A percentile compares a stretch with the other conserved stretches of the same genome.
Conservation (phyloP, 1,140 invertebrate genomes). For the Hypsibius dujardini region DNA sequence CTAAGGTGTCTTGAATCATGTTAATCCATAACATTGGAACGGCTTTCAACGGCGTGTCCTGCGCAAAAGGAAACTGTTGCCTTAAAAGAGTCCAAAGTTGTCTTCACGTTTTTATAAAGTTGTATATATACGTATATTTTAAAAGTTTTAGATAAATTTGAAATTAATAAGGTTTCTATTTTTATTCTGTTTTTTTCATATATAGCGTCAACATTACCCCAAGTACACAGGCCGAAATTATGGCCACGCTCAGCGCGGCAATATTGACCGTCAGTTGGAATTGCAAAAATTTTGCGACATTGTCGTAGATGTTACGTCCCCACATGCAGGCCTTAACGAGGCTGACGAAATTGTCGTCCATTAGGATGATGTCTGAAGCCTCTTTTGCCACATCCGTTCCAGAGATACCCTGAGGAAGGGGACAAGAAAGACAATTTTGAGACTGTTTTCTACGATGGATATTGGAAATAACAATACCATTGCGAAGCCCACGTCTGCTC, state of each 20-base stretch:
- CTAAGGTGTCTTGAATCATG: slow-evolving; percentile 97
- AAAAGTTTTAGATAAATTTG: too few species aligned
- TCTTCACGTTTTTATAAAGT: too few species aligned
- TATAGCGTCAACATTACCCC: not conserved
- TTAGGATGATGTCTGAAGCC: slow-evolving; percentile 30
- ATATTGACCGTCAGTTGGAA: slow-evolving; percentile 27
- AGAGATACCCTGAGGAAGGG: slow-evolving; percentile 25
- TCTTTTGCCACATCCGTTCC: slow-evolving; percentile 31
- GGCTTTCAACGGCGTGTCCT: slow-evolving; percentile 97
- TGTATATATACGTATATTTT: too few species aligned
- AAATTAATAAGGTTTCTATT: too few species aligned
- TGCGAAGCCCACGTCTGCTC: slow-evolving; percentile 96
- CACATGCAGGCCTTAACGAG: slow-evolving; percentile 34
- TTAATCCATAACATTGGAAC: slow-evolving; percentile 99
- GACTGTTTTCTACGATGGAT: too few species aligned
- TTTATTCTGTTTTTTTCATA: too few species aligned
- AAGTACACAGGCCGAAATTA: not conserved
- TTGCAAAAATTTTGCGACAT: slow-evolving; percentile 34
- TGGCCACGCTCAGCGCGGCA: slow-evolving; percentile 12
- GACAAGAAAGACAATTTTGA: too few species aligned
- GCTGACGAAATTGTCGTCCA: slow-evolving; percentile 31
- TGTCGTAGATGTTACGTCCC: slow-evolving; percentile 35
- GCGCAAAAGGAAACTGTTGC: slow-evolving; percentile 40
- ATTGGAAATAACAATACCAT: slow-evolving; percentile 41
- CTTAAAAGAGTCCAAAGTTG: too few species aligned